Conservation (phyloP, 1,140 invertebrate genomes). For the Helicorthomorpha holstii region DNA sequence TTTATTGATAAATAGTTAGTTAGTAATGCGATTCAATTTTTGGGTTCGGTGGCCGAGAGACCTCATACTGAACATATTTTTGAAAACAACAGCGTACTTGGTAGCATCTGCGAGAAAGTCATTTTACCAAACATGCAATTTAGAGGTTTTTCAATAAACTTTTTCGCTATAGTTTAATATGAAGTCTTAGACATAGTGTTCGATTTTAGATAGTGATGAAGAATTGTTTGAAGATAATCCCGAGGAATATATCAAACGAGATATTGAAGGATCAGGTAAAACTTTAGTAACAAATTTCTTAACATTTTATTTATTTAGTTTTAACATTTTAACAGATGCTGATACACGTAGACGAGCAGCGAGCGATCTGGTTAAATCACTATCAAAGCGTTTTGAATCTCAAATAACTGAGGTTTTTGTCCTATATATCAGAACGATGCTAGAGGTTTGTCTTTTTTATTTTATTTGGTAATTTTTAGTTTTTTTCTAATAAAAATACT, state of each 20-base stretch:
- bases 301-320: background rate
- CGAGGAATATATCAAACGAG: constrained; percentile 90
- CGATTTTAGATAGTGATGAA: constrained; percentile 61
- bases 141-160: constrained; percentile 36
- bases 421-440: constrained; percentile 47
- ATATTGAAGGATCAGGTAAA: constrained; percentile 82
- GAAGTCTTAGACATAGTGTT: constrained; percentile 1
- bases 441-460: constrained; percentile 32
- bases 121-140: constrained; percentile 97
- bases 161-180: constrained; percentile 5
- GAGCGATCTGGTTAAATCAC: constrained; percentile 83
- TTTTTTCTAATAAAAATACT: too few species aligned
- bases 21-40: constrained; percentile 86
- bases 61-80: constrained; percentile 74
- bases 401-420: constrained; percentile 86
- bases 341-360: constrained; percentile 87
- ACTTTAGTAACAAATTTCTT: background rate
- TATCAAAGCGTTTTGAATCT: constrained; percentile 74
- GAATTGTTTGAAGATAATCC: constrained; percentile 96
- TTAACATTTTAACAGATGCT: constrained; percentile 41
- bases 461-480: too few species aligned
- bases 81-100: constrained; percentile 65
- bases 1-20: constrained; percentile 43
- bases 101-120: constrained; percentile 90
- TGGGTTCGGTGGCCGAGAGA: constrained; percentile 83